phyloP scores from a whole-genome alignment of 2,888 invertebrate species.

The Dasysyrphus tricinctus region DNA sequence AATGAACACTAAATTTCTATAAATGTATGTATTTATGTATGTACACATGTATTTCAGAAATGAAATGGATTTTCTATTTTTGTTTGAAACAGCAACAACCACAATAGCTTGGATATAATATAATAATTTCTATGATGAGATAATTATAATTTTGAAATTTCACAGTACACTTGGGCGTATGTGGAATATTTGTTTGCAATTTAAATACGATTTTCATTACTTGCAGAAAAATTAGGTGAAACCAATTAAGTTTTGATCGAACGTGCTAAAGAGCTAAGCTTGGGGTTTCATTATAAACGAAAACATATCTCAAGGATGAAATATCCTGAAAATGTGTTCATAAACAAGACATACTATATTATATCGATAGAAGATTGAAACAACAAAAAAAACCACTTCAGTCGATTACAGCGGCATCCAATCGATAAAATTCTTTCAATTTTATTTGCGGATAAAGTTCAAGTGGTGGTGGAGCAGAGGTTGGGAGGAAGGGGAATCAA shows the following conservation, averaged over 20 bases:
- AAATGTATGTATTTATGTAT: too few species aligned
- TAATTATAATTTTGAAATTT: not conserved
- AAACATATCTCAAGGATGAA: not conserved
- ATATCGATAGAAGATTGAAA: constrained; percentile 1
- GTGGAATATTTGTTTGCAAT: constrained; percentile 3
- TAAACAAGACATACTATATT: not conserved
- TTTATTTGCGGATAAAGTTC: constrained; percentile 4
- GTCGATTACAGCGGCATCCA: not conserved
- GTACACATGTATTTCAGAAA: not conserved
- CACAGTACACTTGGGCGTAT: constrained; percentile 9
- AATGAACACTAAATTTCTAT: not conserved
- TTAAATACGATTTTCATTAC: not conserved
- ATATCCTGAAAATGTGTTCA: not conserved
- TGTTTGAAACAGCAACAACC: not conserved
- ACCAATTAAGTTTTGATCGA: not conserved
- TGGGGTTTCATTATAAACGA: not conserved
- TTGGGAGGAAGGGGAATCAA: not conserved
- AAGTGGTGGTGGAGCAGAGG: not conserved
- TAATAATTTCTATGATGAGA: not conserved
- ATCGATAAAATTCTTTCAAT: constrained; percentile 15
- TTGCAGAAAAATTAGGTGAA: not conserved
- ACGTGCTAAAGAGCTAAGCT: constrained; percentile 1
- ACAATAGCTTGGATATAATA: not conserved
- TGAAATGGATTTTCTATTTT: not conserved
- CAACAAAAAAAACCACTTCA: constrained; percentile 3